Conservation (phyloP, 2,113 vertebrate genomes). For the Myocastor coypus region DNA sequence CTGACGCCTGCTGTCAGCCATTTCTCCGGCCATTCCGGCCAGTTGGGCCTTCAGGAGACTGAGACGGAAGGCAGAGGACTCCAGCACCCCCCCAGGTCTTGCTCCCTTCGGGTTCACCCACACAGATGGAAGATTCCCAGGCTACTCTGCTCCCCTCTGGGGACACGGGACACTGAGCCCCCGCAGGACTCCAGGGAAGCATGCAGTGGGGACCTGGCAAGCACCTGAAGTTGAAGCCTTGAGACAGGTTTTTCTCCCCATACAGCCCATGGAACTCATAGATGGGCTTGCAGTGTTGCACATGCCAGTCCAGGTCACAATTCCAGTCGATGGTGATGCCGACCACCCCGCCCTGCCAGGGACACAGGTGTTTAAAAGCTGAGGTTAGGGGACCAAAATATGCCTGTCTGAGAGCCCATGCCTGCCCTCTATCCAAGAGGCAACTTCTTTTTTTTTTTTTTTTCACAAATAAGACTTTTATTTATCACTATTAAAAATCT, state of each 20-base stretch:
- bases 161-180: background rate
- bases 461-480: too few relatives aligned
- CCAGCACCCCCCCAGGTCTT: background rate
- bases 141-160: background rate
- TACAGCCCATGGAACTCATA: conserved; percentile 95
- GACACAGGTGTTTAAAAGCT: background rate
- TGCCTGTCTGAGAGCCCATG: background rate
- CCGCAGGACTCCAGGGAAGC: background rate
- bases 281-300: conserved; percentile 90
- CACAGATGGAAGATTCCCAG: background rate
- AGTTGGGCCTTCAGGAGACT: background rate
- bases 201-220: background rate
- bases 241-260: conserved; percentile 88
- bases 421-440: background rate
- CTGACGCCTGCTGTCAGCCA: background rate
- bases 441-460: background rate
- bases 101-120: background rate
- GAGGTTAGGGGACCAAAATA: background rate
- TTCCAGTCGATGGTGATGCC: conserved; percentile 96
- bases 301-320: conserved; percentile 92
- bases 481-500: too few relatives aligned
- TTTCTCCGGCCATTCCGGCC: background rate
- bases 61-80: background rate
- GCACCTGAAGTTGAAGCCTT: conserved; percentile 98
- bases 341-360: conserved; percentile 92